Evolutionary conservation across 2,888 invertebrate genomes (phyloP), one percentile per base, ranked within the genome.

Genomic region (Scaptomyza reducta): DNA sequence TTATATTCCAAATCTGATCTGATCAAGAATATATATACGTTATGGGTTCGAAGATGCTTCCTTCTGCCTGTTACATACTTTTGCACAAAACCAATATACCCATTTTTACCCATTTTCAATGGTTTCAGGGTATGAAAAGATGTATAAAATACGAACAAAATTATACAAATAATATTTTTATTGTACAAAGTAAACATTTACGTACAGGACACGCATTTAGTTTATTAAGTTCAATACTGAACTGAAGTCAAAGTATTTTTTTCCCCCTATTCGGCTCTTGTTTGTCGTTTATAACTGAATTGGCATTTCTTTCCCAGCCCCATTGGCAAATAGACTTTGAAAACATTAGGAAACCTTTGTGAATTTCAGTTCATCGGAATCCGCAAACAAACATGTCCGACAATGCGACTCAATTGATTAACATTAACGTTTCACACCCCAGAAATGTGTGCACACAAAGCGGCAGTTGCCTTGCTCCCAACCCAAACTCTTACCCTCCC

Each of bases 361-460:
- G 11, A 46, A 46, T 29, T 45, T 2, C 25, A 44, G 2, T 29
- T 45, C 10, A 33, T 47, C 22, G 22, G 22, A 22, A 22, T 22
- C 22, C 22, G 5, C n/a, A 11, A 18, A 49, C 35, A 35, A 35
- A 35, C n/a, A n/a, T n/a, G 47, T 13, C 13, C 10, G n/a, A 33
- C 22, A 49, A 49, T 22, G 35, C 3, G 35, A 10, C 7, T 22
- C 35, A 25, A 49, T 41, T 67, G 71, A 38, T 35, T 35, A n/a
- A 35, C n/a, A 71, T 74, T 70, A 74, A 47, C 67, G 57, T 55
- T 70, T 75, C 22, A 55, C 55, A 58, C 60, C 71, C 55, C 14
- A 14, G 14, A 38, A 60, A 41, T 67, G 61, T 49, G 49, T 25
- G 25, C 5, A 5, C 67, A 73, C 56, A 71, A 73, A 62, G 56